These are phyloP conservation scores for Agapornis roseicollis DNA, from an alignment of 2,113 vertebrate species.

Conservation along the genomic window DNA sequence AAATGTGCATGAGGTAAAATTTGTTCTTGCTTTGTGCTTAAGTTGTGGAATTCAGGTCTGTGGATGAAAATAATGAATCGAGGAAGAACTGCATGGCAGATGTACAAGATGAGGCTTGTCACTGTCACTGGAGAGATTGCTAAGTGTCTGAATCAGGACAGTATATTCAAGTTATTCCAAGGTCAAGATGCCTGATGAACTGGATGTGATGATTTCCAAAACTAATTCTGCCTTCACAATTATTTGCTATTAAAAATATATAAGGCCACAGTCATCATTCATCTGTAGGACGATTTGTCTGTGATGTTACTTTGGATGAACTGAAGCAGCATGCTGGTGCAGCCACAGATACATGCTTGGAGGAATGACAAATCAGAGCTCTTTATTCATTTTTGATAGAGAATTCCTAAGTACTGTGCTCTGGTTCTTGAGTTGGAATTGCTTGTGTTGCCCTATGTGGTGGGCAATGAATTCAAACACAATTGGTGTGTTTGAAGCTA, in stretches of 20 bases:
- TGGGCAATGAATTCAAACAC: fast-evolving
- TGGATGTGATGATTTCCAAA: background rate
- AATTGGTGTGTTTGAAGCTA: background rate
- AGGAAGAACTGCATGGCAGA: background rate
- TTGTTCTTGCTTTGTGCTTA: background rate
- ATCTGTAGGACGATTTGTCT: background rate
- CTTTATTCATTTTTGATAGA: fast-evolving
- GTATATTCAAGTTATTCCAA: background rate
- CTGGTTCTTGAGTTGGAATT: background rate
- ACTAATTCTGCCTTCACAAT: background rate
- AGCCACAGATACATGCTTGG: background rate
- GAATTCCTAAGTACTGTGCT: background rate
- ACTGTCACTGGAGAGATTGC: background rate
- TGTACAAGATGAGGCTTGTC: background rate
- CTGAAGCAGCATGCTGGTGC: background rate
- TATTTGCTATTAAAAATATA: fast-evolving
- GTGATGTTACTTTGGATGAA: background rate
- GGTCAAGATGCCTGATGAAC: background rate
- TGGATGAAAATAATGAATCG: background rate
- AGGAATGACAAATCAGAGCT: background rate
- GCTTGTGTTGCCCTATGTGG: background rate
- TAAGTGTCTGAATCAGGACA: background rate
- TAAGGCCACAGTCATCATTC: background rate
- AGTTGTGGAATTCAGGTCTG: background rate
- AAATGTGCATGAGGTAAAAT: background rate